Percentiles rank a stretch among this genome's conserved stretches.
Conservation (phyloP, 2,888 invertebrate species). For the Scaptomyza flava region DNA sequence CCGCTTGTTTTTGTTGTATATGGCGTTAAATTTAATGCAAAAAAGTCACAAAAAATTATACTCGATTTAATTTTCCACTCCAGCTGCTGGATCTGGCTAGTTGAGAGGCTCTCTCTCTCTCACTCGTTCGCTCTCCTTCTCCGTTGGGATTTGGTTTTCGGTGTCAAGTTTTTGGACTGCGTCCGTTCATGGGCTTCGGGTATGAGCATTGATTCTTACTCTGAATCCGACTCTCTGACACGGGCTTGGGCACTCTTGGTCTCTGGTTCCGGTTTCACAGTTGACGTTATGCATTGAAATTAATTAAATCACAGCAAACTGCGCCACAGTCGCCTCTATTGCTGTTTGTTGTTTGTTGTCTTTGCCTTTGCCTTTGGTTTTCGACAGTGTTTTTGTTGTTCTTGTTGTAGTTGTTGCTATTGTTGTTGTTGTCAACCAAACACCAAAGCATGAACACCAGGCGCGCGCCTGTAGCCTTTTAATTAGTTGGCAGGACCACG, state of each 20-base stretch:
- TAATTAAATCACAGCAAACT: slow-evolving; percentile 81
- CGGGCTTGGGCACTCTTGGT: slow-evolving; percentile 14
- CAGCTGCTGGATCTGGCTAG: slow-evolving; percentile 61
- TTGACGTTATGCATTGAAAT: slow-evolving; percentile 81
- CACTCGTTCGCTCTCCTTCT: not conserved
- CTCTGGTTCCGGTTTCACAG: slow-evolving; percentile 74
- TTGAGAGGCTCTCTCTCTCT: slow-evolving; percentile 11
- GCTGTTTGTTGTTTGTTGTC: slow-evolving; percentile 44
- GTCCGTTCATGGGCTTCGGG: slow-evolving; percentile 34
- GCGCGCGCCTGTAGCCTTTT: slow-evolving; percentile 68
- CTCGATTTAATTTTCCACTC: slow-evolving; percentile 82
- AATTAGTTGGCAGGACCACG: slow-evolving; percentile 65
- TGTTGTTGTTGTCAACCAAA: slow-evolving; percentile 55
- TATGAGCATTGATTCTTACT: slow-evolving; percentile 9
- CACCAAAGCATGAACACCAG: slow-evolving; percentile 50
- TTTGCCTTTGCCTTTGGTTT: slow-evolving; percentile 29
- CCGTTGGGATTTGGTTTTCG: slow-evolving; percentile 49
- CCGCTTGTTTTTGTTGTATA: slow-evolving; percentile 44
- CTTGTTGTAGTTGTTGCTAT: slow-evolving; percentile 13
- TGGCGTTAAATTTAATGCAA: slow-evolving; percentile 64
- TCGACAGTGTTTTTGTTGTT: slow-evolving; percentile 32
- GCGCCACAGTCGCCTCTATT: slow-evolving; percentile 42
- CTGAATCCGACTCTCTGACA: not conserved
- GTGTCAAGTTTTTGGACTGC: slow-evolving; percentile 66
- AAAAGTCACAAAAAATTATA: slow-evolving; percentile 72